Conservation (phyloP, 2,113 vertebrate species). For the Mionectes macconnelli region DNA sequence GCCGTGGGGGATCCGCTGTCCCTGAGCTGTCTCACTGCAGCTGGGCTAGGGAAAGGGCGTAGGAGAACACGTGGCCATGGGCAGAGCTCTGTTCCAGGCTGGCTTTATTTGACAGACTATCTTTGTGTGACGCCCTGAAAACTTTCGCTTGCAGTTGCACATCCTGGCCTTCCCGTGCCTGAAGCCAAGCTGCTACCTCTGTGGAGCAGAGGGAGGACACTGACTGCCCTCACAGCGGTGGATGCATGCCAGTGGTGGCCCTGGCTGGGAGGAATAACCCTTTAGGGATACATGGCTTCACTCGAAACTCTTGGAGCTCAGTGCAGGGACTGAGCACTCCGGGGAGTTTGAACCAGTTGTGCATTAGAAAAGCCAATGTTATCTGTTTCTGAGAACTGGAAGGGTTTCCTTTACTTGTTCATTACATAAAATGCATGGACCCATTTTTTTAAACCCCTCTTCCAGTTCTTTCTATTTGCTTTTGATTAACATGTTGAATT, state of each 20-base stretch:
- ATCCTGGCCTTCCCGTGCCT: background rate
- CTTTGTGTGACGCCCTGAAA: background rate
- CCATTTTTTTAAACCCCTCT: background rate
- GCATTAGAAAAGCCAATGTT: rapidly evolving
- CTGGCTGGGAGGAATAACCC: background rate
- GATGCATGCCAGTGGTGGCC: rapidly evolving
- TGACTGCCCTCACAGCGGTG: rapidly evolving
- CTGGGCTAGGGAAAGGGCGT: background rate
- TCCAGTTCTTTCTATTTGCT: background rate
- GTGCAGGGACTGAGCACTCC: rapidly evolving
- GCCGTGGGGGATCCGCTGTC: rapidly evolving
- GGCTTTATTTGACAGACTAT: background rate
- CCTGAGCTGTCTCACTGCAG: background rate
- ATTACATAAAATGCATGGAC: rapidly evolving
- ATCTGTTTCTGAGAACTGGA: background rate
- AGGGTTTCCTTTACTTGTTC: background rate
- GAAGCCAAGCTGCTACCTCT: background rate
- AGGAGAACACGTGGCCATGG: background rate
- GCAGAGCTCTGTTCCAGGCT: background rate
- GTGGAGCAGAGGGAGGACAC: background rate
- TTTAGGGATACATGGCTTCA: rapidly evolving
- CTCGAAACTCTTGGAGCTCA: background rate
- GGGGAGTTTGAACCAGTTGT: background rate
- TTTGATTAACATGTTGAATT: background rate
- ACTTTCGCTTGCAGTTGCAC: background rate